These are phyloP conservation scores for Chauna torquata DNA, from an alignment of 2,113 vertebrate species.

Conservation along the genomic window DNA sequence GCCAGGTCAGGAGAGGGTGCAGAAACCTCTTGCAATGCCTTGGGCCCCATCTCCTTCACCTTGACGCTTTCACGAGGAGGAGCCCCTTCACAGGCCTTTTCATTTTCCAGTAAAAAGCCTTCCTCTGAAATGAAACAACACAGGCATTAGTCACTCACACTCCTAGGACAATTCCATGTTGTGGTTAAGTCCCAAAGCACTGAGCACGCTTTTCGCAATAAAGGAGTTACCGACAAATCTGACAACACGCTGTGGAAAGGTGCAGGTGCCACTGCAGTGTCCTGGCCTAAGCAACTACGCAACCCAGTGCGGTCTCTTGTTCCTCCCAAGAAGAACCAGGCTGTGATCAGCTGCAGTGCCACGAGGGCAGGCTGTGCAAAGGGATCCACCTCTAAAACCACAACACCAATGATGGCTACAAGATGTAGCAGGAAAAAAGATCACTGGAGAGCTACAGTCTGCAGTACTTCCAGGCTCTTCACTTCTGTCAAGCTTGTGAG, in stretches of 20 bases:
- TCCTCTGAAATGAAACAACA: not conserved
- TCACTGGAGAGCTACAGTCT: rapidly evolving
- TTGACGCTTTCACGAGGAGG: rapidly evolving
- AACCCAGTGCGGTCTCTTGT: not conserved
- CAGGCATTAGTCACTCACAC: rapidly evolving
- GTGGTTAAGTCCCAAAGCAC: not conserved
- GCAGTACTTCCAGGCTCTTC: not conserved
- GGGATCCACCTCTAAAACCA: not conserved
- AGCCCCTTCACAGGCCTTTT: rapidly evolving
- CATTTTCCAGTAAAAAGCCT: rapidly evolving
- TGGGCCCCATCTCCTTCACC: not conserved
- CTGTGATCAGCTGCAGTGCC: no score
- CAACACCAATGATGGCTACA: rapidly evolving
- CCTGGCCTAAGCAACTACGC: not conserved
- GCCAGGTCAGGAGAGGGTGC: rapidly evolving
- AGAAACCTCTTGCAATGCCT: not conserved
- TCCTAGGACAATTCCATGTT: not conserved
- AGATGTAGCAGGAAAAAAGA: not conserved
- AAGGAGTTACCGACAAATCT: not conserved
- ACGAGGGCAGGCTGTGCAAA: no score
- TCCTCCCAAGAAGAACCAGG: not conserved
- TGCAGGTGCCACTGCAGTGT: rapidly evolving
- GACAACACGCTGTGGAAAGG: rapidly evolving
- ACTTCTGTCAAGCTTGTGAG: no score
- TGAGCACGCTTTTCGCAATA: not conserved